A percentile compares a stretch with the other conserved stretches of the same genome.
phyloP scores from a whole-genome alignment of 2,888 invertebrate genomes.

The Tetranychus truncatus region DNA sequence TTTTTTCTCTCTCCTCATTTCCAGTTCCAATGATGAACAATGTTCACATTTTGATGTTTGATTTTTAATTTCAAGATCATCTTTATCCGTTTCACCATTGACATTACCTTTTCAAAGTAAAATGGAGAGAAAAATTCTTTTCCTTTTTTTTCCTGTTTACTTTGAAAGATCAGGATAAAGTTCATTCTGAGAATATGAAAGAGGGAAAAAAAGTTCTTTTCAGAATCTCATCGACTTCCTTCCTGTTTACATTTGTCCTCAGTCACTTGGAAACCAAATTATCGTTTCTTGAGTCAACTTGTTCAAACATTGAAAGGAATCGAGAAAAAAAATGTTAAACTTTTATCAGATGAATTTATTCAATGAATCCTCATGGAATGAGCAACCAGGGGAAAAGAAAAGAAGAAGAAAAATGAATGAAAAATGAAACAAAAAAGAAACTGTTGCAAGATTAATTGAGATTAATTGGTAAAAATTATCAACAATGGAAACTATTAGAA shows the following conservation, averaged over 20 bases:
- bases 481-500: no score
- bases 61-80: not conserved
- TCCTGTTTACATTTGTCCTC: slow-evolving; percentile 1
- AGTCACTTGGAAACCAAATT: not conserved
- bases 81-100: not conserved
- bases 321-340: no score
- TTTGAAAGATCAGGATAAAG: not conserved
- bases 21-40: not conserved
- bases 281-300: not conserved
- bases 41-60: not conserved
- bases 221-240: not conserved
- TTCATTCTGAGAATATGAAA: not conserved
- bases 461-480: no score
- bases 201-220: not conserved
- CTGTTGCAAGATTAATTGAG: no score
- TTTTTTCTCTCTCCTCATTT: no score
- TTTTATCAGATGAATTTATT: no score
- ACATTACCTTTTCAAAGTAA: not conserved
- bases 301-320: no score
- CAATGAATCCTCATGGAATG: no score
- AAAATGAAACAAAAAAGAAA: no score
- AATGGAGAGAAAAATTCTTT: no score
- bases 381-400: no score
- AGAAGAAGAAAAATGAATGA: no score
- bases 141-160: not conserved